Percentiles rank a stretch among this genome's conserved stretches.
phyloP scores from a whole-genome alignment of 2,888 invertebrate species.

The Cephus rjabovi region DNA sequence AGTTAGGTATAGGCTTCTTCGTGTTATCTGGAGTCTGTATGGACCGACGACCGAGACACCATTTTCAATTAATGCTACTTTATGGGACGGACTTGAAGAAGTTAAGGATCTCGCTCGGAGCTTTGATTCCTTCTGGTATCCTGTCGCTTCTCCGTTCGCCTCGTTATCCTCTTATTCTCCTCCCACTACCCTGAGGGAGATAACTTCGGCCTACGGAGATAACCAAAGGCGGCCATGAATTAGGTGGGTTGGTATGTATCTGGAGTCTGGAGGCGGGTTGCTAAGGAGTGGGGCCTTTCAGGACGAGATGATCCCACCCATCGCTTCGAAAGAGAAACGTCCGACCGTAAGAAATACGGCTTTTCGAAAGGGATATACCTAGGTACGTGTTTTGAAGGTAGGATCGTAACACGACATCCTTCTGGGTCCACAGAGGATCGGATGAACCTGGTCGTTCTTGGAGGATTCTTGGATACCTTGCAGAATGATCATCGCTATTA shows the following conservation, averaged over 20 bases:
- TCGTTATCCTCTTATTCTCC: background rate
- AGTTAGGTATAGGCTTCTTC: background rate
- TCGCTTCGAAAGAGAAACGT: constrained; percentile 2
- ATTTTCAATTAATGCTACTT: constrained; percentile 28
- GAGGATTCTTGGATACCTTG: background rate
- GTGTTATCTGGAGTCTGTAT: background rate
- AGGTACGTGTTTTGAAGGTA: background rate
- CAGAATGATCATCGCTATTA: background rate
- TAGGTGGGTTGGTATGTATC: constrained; percentile 25
- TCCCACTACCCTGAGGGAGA: constrained; percentile 1
- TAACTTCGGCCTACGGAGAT: background rate
- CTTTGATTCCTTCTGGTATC: constrained; percentile 8
- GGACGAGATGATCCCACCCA: constrained; percentile 6
- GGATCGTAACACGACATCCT: background rate
- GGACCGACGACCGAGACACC: constrained; percentile 5
- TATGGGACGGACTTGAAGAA: constrained; percentile 14
- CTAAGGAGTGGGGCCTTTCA: background rate
- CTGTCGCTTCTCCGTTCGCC: constrained; percentile 4
- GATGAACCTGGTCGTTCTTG: background rate
- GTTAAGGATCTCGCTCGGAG: constrained; percentile 14
- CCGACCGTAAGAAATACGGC: constrained; percentile 5
- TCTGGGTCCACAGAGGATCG: background rate
- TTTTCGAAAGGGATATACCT: background rate
- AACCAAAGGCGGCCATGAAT: constrained; percentile 27
- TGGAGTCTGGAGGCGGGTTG: constrained; percentile 4